Conservation (phyloP, 2,888 invertebrate genomes). For the Sarcophaga variegata region DNA sequence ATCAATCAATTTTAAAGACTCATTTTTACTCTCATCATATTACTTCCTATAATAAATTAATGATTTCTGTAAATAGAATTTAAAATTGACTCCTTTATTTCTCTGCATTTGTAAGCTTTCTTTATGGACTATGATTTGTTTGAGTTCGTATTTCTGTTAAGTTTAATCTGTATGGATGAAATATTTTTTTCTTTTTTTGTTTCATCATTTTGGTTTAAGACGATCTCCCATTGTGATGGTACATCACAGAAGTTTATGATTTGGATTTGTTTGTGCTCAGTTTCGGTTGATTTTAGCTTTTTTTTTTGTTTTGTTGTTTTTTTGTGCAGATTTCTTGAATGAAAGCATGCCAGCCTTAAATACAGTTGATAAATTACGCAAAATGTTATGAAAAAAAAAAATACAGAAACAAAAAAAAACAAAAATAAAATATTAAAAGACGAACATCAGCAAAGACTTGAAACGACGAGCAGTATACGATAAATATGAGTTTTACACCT, state of each 20-base stretch:
- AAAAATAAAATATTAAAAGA: conserved; percentile 4
- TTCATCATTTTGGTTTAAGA: conserved; percentile 49
- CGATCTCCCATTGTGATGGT: conserved; percentile 67
- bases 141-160: conserved; percentile 57
- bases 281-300: conserved; percentile 10
- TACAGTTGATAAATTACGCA: conserved; percentile 70
- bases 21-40: too few relatives aligned
- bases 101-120: conserved; percentile 44
- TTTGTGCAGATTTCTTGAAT: conserved; percentile 37
- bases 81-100: neutral
- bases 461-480: conserved; percentile 1
- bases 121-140: conserved; percentile 65
- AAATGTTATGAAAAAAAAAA: conserved; percentile 61
- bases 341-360: conserved; percentile 67
- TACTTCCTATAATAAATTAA: too few relatives aligned
- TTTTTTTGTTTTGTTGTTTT: conserved; percentile 48
- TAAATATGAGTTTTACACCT: conserved; percentile 67
- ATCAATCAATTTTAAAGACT: too few relatives aligned
- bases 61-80: too few relatives aligned
- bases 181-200: conserved; percentile 40
- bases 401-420: conserved; percentile 1
- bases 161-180: conserved; percentile 36
- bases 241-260: conserved; percentile 46
- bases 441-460: conserved; percentile 38
- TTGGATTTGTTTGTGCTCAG: conserved; percentile 49